A percentile compares a stretch with the other conserved stretches of the same genome.
These are phyloP conservation scores for Vipera latastei DNA, from an alignment of 2,797 vertebrate species.

Conservation along the genomic window DNA sequence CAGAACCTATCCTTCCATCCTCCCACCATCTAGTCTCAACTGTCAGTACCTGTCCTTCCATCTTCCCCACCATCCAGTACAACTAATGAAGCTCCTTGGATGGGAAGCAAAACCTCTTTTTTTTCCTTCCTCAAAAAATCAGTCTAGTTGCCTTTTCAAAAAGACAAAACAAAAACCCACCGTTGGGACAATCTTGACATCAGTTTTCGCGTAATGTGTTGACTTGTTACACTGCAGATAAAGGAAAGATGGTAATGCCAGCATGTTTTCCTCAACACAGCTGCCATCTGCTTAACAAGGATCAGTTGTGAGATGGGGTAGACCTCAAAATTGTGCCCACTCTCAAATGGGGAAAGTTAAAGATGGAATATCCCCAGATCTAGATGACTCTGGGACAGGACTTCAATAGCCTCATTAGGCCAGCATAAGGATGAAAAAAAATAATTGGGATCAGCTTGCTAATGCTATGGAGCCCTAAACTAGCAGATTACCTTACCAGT, in stretches of 20 bases:
- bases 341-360: background rate
- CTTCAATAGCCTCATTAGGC: background rate
- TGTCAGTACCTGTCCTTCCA: too few species aligned
- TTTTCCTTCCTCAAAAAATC: background rate
- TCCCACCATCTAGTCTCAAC: background rate
- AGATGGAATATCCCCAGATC: background rate
- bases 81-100: background rate
- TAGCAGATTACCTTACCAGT: background rate
- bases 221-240: background rate
- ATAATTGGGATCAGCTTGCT: background rate
- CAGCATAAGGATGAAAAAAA: background rate
- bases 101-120: background rate
- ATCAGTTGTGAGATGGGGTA: background rate
- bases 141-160: background rate
- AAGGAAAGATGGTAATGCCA: background rate
- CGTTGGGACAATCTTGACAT: background rate
- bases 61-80: too few species aligned
- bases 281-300: background rate
- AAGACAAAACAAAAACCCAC: background rate
- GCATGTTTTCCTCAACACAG: background rate
- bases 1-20: background rate
- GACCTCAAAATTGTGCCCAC: background rate
- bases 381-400: background rate
- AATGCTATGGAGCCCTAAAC: background rate
- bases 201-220: background rate